phyloP scores from a whole-genome alignment of 92 coral and sea anemone genomes.

The Galaxea fascicularis region DNA sequence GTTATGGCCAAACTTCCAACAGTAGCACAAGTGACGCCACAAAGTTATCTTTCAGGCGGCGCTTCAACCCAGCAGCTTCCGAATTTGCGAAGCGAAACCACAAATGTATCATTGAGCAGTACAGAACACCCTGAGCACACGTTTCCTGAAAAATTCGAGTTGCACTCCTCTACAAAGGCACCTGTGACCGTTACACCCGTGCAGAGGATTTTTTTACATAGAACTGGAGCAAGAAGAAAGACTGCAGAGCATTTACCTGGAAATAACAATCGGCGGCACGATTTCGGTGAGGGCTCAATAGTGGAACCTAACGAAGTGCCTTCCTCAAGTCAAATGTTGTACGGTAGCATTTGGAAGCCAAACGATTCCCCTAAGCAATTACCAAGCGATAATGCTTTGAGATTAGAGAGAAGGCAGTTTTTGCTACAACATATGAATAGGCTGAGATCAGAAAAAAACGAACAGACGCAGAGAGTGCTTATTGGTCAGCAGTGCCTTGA shows the following conservation, averaged over 20 bases:
- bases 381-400: background rate
- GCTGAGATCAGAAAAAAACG: background rate
- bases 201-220: background rate
- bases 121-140: background rate
- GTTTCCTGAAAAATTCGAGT: background rate
- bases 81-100: background rate
- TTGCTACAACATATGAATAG: background rate
- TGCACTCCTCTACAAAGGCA: background rate
- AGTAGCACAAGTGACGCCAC: background rate
- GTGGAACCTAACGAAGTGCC: background rate
- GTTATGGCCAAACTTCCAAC: constrained; percentile 19
- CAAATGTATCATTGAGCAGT: background rate
- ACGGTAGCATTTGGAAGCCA: background rate
- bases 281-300: background rate
- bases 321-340: background rate
- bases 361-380: background rate
- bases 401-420: background rate
- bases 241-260: background rate
- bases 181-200: background rate
- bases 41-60: too few relatives aligned
- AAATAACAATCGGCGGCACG: background rate
- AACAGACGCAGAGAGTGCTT: background rate
- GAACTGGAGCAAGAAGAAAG: background rate
- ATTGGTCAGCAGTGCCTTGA: background rate
- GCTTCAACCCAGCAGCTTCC: background rate